A percentile compares a stretch with the other conserved stretches of the same genome.
Evolutionary conservation across 1,140 invertebrate species (phyloP).

Genomic region (Zaprionus africanus): DNA sequence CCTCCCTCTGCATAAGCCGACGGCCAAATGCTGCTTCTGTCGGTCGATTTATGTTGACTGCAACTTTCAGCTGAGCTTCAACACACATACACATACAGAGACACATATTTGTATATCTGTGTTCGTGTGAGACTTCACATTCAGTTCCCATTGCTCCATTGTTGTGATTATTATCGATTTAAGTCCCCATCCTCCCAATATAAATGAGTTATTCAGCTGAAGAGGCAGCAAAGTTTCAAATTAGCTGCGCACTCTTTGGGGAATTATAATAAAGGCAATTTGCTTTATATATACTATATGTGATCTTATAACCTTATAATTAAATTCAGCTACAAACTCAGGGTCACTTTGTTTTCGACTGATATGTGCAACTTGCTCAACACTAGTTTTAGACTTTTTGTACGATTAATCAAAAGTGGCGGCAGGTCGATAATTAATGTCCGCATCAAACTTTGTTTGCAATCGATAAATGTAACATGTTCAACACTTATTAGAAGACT

Average conservation of each 20-base stretch:
- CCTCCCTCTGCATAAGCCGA: slow-evolving; percentile 17
- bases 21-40: slow-evolving; percentile 26
- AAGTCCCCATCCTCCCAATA: slow-evolving; percentile 13
- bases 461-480: too few species aligned
- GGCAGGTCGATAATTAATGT: too few species aligned
- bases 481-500: too few species aligned
- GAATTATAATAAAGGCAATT: background rate
- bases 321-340: too few species aligned
- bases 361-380: too few species aligned
- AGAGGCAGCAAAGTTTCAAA: background rate
- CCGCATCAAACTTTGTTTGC: too few species aligned
- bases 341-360: too few species aligned
- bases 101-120: background rate
- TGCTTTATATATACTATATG: background rate
- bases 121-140: background rate
- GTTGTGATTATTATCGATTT: slow-evolving; percentile 55
- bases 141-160: slow-evolving; percentile 32
- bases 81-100: background rate
- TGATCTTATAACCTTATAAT: too few species aligned
- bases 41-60: slow-evolving; percentile 58
- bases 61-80: slow-evolving; percentile 50
- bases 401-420: too few species aligned
- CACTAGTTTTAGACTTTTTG: too few species aligned
- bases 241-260: background rate
- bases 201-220: slow-evolving; percentile 16